Evolutionary conservation across 1,140 invertebrate genomes (phyloP).

Genomic region (Hesperophylax magnus): DNA sequence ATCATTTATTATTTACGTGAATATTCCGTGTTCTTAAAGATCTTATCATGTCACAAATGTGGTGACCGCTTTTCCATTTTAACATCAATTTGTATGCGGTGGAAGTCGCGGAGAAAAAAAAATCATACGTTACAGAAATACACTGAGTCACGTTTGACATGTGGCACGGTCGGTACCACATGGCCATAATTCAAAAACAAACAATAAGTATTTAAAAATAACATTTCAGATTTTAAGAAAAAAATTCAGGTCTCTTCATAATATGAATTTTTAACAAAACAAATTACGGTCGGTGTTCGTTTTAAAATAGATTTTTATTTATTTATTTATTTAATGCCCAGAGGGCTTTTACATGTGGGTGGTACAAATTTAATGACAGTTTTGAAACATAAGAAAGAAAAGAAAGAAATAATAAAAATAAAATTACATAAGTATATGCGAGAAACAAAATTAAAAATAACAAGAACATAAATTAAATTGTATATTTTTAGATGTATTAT

Average conservation of each 20-base stretch:
- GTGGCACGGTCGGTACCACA: not conserved
- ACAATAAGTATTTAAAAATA: not conserved
- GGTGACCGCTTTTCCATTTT: constrained; percentile 21
- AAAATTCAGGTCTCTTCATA: not conserved
- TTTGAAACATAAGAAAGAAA: too few species aligned
- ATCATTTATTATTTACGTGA: too few species aligned
- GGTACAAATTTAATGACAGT: too few species aligned
- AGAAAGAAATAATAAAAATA: too few species aligned
- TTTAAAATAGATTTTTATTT: too few species aligned
- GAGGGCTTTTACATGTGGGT: too few species aligned
- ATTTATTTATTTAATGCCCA: too few species aligned
- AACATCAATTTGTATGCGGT: constrained; percentile 42
- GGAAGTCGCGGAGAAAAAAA: constrained; percentile 1
- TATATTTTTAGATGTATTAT: too few species aligned
- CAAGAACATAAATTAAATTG: too few species aligned
- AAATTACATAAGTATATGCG: too few species aligned
- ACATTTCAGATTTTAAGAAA: not conserved
- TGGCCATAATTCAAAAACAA: not conserved
- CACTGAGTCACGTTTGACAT: constrained; percentile 31
- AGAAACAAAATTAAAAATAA: too few species aligned
- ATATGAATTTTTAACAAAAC: not conserved
- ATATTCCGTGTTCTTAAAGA: not conserved
- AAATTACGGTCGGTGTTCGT: not conserved
- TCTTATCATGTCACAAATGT: constrained; percentile 18
- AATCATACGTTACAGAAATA: constrained; percentile 12